Conservation (phyloP, 2,797 vertebrate species). For the Sternotherus odoratus region DNA sequence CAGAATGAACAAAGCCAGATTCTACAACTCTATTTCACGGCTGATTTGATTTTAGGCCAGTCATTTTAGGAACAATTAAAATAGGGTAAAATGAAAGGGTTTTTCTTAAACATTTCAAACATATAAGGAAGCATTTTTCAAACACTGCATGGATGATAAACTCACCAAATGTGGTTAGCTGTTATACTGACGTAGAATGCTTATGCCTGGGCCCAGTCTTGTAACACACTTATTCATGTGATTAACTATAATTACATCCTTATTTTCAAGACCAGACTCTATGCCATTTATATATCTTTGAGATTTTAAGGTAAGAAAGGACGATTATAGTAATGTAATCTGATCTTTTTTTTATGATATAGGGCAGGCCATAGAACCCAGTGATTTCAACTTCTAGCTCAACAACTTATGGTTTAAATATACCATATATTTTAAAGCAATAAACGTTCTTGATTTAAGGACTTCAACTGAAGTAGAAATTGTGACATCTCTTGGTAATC, state of each 20-base stretch:
- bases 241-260: neutral
- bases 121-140: neutral
- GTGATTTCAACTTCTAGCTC: neutral
- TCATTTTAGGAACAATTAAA: neutral
- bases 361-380: neutral
- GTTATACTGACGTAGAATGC: neutral
- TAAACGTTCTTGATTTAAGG: neutral
- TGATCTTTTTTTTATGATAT: neutral
- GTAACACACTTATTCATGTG: neutral
- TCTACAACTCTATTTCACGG: neutral
- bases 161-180: neutral
- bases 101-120: neutral
- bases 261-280: neutral
- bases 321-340: neutral
- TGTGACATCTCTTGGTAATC: neutral
- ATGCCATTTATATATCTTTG: neutral
- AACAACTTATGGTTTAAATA: neutral
- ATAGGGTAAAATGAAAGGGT: neutral
- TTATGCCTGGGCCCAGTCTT: neutral
- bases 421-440: neutral
- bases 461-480: neutral
- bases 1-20: neutral
- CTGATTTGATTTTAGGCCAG: neutral
- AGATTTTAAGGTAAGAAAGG: neutral
- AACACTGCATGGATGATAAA: neutral